phyloP scores from a whole-genome alignment of 1,140 invertebrate species.

The Heliconius eleuchia region DNA sequence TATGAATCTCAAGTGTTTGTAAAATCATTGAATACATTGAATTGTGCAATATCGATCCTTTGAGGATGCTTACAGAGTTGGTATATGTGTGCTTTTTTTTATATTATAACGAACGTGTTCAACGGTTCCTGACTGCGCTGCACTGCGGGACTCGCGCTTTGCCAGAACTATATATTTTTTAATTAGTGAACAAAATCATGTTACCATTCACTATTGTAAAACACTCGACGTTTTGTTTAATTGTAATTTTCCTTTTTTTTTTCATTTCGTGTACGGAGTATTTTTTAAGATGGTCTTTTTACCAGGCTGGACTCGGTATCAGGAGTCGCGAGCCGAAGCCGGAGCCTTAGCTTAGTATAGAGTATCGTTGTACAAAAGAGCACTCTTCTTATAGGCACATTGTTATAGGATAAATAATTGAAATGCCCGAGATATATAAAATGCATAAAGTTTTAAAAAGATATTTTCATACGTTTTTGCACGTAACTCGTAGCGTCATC shows the following conservation, averaged over 20 bases:
- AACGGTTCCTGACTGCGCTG: slow-evolving; percentile 35
- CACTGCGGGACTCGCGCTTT: slow-evolving; percentile 25
- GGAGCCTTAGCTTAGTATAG: slow-evolving; percentile 76
- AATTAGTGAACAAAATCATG: slow-evolving; percentile 76
- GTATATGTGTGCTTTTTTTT: slow-evolving; percentile 40
- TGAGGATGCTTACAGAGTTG: slow-evolving; percentile 37
- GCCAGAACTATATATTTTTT: slow-evolving; percentile 39
- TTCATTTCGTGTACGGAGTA: slow-evolving; percentile 56
- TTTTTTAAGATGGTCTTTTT: slow-evolving; percentile 58
- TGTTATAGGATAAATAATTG: slow-evolving; percentile 72
- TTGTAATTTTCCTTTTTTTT: slow-evolving; percentile 53
- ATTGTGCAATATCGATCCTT: slow-evolving; percentile 50
- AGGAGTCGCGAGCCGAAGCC: slow-evolving; percentile 46
- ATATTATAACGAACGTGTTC: slow-evolving; percentile 37
- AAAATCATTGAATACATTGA: slow-evolving; percentile 39
- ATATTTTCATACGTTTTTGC: slow-evolving; percentile 81
- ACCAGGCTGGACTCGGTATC: slow-evolving; percentile 42
- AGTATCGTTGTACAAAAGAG: slow-evolving; percentile 76
- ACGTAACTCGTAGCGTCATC: slow-evolving; percentile 67
- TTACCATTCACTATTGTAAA: slow-evolving; percentile 75
- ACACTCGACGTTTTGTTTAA: slow-evolving; percentile 68
- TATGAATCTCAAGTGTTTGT: slow-evolving; percentile 57
- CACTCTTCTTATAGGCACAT: slow-evolving; percentile 76
- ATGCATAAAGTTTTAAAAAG: slow-evolving; percentile 75
- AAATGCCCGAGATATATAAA: slow-evolving; percentile 74